Evolutionary conservation across 2,797 vertebrate genomes (phyloP).

Genomic region (Microhierax caerulescens): DNA sequence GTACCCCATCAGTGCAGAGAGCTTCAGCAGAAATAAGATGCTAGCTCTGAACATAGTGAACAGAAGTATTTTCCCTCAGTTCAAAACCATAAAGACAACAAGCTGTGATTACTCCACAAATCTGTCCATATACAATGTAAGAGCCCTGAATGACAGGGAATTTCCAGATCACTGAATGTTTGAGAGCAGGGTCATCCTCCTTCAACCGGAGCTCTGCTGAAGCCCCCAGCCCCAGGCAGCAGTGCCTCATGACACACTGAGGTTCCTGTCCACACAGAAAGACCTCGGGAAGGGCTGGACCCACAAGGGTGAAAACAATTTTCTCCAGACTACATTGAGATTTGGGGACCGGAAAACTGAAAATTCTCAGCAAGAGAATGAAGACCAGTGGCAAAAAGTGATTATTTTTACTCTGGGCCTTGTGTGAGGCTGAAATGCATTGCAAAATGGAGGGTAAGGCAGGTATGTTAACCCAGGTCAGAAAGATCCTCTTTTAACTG

Average conservation of each 20-base stretch:
- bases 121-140: neutral
- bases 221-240: neutral
- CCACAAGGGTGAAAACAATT: neutral
- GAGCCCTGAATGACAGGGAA: neutral
- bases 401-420: neutral
- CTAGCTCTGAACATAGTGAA: neutral
- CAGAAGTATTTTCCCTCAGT: neutral
- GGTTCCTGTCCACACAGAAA: accelerated
- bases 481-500: neutral
- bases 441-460: neutral
- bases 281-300: neutral
- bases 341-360: neutral
- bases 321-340: neutral
- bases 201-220: neutral
- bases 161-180: neutral
- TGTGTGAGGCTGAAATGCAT: neutral
- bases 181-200: neutral
- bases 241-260: accelerated
- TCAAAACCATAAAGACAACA: neutral
- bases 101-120: neutral
- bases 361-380: neutral
- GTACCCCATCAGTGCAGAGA: neutral
- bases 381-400: neutral
- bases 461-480: neutral
- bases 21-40: neutral